Base-by-base conservation (phyloP, 2,113 vertebrate genomes). In the Trichomycterus rosablanca region DNA sequence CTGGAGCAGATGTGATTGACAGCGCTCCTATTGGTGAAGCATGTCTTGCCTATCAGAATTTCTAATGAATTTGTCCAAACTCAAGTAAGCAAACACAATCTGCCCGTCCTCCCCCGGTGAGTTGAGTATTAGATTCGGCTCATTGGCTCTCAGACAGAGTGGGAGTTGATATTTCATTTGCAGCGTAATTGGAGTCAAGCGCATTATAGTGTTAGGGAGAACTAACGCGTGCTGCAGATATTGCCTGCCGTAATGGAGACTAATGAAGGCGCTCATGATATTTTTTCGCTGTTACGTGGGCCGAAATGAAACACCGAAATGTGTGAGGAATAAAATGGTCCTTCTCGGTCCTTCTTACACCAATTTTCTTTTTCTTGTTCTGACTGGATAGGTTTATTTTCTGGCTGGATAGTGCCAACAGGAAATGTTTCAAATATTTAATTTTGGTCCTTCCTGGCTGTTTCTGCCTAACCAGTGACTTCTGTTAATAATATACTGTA, bases 111-210 rank as follows among this genome's bases (percentile, higher is more conserved):
- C 15, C 30, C 39, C 7, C 5, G 22, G 28, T 44, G 62, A 30
- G 37, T 4, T 42, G 20, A 53, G 70, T 49, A 63, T 72, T 71
- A 67, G 45, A 37, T 60, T 28, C 20, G 15, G 58, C 58, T 62
- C 69, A 57, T 62, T 62, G 52, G 63, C 45, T 71, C 14, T 45
- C 63, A 67, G 58, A 57, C 63, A 14, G 59, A 63, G 70, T 57
- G 57, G 64, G 53, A 66, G 59, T 32, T 62, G 64, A 72, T 72
- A 52, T 72, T 67, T 72, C 59, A 72, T 72, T 72, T 67, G 70
- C 37, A 39, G 32, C 32, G 64, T 63, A 66, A 67, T 59, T 26
- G 64, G 54, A 72, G 64, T 59, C 59, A 72, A 67, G 32, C 3
- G 24, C 43, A 32, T 72, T 72, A 66, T 26, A 49, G 50, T 49